These are phyloP conservation scores for Geococcyx californianus DNA, from an alignment of 2,113 vertebrate species.

Conservation along the genomic window DNA sequence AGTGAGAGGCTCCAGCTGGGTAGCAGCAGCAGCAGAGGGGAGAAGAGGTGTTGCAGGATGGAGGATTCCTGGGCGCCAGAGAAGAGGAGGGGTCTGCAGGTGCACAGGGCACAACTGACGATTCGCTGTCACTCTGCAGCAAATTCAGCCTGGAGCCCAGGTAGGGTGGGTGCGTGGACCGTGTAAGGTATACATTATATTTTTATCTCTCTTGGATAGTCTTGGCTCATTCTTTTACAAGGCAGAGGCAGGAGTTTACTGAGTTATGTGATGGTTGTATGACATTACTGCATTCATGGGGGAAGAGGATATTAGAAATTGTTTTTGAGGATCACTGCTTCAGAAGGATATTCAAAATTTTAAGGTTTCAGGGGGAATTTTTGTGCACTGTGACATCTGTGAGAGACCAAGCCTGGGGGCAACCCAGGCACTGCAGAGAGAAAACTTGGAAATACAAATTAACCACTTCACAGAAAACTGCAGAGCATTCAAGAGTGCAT, in stretches of 20 bases:
- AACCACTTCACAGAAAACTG: neutral
- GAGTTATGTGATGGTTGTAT: neutral
- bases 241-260: neutral
- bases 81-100: slow-evolving; percentile 27
- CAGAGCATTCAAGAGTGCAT: neutral
- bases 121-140: slow-evolving; percentile 19
- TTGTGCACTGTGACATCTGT: neutral
- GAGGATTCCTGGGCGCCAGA: neutral
- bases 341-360: neutral
- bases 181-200: slow-evolving; percentile 5
- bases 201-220: neutral
- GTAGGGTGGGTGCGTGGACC: neutral
- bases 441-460: neutral
- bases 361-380: neutral
- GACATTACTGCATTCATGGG: neutral
- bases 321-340: neutral
- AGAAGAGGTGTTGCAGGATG: slow-evolving; percentile 58
- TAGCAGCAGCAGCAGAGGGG: slow-evolving; percentile 10
- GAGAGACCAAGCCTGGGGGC: neutral
- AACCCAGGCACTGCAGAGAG: neutral
- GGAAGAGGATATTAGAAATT: neutral
- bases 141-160: slow-evolving; percentile 47
- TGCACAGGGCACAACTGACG: neutral
- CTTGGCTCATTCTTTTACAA: neutral
- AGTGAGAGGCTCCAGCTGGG: neutral